These are phyloP conservation scores for Sinopyrophorus schimmeli DNA, from an alignment of 2,888 invertebrate genomes.

Conservation along the genomic window DNA sequence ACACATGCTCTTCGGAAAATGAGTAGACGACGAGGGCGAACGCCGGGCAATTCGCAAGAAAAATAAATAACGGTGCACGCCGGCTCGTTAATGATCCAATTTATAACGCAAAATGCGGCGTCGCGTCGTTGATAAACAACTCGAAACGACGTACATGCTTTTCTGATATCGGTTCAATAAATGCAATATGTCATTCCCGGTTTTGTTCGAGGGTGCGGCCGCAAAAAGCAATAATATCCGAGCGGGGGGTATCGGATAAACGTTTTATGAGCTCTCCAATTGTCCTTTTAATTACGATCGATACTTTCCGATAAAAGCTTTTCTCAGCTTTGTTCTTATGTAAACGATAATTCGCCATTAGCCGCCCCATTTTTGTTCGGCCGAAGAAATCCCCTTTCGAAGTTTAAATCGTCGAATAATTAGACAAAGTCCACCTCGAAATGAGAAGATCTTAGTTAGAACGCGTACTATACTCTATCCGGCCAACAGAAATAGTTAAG, in stretches of 20 bases:
- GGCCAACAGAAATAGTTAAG: no score
- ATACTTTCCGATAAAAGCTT: constrained; percentile 21
- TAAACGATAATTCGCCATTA: no score
- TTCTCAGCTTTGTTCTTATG: constrained; percentile 19
- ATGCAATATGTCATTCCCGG: constrained; percentile 28
- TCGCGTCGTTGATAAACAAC: constrained; percentile 25
- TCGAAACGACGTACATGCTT: constrained; percentile 23
- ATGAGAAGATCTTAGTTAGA: no score
- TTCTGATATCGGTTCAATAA: constrained; percentile 31
- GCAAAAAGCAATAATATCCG: constrained; percentile 29
- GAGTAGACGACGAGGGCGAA: not conserved
- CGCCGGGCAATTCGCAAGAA: constrained; percentile 7
- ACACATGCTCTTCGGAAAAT: not conserved
- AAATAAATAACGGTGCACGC: constrained; percentile 13
- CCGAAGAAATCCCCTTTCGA: no score
- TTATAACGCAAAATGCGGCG: constrained; percentile 4
- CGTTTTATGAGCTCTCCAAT: constrained; percentile 29
- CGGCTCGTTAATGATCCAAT: constrained; percentile 10
- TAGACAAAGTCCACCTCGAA: no score
- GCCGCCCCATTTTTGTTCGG: no score
- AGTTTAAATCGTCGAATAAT: no score
- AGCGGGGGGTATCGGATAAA: constrained; percentile 28
- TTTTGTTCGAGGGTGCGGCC: constrained; percentile 22
- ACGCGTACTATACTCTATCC: no score
- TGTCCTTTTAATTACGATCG: constrained; percentile 31